Evolutionary conservation across 2,888 invertebrate species (phyloP), one percentile per base, ranked within the genome.

Genomic region (Caenorhabditis sp.): DNA sequence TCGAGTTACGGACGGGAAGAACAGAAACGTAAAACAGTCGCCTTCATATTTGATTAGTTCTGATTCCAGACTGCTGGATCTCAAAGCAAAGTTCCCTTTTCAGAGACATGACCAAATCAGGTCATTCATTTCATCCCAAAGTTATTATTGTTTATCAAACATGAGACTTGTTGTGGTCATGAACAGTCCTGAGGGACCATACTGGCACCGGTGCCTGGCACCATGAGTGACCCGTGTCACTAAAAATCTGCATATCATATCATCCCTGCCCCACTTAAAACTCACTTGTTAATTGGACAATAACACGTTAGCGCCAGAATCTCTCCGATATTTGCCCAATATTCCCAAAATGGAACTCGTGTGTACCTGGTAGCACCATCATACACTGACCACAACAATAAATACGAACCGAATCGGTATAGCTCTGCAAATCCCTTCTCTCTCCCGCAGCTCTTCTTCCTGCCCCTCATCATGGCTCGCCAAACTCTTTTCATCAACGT

Each of bases 281-380:
- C n/a, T n/a, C n/a, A n/a, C 51, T 20, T 65, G 18, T 26, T 74
- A 74, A 74, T 74, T 74, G 74, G 51, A 50, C 74, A 74, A 74
- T 74, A 74, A 65, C 50, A 74, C 32, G 5, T 32, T 32, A 9
- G 32, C 53, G 18, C 35, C 20, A 11, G n/a, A 40, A 47, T 51
- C 51, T 22, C 51, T 37, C 22, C 20, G 47, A 20, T 76, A 76
- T 67, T 76, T 76, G 76, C 76, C 58, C 61, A 61, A 35, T 40
- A 67, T 67, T 76, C 76, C 76, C 67, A 76, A 76, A 76, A 76
- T 67, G 76, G 76, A 67, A 76, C 67, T 76, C 67, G 37, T 40
- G 50, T 60, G 76, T 67, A 61, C 67, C 76, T 67, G 76, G 67
- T 67, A 67, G 67, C 40, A 51, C 65, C 60, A 60, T 64, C 24